These are phyloP conservation scores for Sander vitreus DNA, from an alignment of 2,113 vertebrate genomes.

Conservation along the genomic window DNA sequence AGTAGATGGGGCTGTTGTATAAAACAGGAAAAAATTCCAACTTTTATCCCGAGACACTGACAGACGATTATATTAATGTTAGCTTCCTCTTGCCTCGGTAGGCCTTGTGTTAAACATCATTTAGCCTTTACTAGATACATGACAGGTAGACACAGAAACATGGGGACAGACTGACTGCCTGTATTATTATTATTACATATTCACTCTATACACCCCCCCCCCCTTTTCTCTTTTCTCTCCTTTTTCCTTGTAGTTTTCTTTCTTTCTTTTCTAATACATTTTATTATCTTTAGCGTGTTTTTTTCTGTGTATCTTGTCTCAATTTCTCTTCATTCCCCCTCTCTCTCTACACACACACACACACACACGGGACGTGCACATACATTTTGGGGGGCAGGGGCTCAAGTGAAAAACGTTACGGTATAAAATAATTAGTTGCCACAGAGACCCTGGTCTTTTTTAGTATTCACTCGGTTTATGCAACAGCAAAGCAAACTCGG, in stretches of 20 bases:
- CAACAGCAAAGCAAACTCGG: no score
- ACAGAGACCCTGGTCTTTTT: no score
- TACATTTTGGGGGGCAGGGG: no score
- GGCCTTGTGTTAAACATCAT: not conserved
- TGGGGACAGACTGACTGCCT: not conserved
- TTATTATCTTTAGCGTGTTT: not conserved
- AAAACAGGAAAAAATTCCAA: not conserved
- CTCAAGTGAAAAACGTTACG: no score
- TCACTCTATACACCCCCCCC: not conserved
- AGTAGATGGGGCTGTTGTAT: constrained; percentile 28
- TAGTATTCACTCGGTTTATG: no score
- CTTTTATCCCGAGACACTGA: no score
- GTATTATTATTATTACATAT: not conserved
- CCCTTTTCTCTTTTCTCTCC: no score
- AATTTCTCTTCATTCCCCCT: no score
- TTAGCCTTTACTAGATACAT: not conserved
- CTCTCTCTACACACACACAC: no score
- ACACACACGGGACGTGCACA: no score
- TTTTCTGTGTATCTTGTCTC: no score
- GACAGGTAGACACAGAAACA: not conserved
- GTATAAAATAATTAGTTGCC: no score
- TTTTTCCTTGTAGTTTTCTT: not conserved
- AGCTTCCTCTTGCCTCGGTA: not conserved
- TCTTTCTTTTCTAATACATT: not conserved
- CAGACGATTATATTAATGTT: not conserved